These are phyloP conservation scores for Chrysolina oricalcia DNA, from an alignment of 2,888 invertebrate genomes.

Conservation along the genomic window DNA sequence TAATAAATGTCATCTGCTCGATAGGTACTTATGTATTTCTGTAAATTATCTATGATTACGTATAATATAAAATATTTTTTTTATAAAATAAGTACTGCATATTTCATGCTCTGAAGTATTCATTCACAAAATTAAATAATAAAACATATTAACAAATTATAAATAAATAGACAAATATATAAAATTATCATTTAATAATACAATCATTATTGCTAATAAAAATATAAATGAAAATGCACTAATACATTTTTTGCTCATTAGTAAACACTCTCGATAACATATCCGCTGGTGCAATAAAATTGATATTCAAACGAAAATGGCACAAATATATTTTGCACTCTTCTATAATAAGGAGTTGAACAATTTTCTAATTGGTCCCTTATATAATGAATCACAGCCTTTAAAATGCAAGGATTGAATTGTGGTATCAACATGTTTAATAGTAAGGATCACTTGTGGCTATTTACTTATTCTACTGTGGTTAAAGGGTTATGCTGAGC, in stretches of 20 bases:
- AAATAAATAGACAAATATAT: conserved; percentile 12
- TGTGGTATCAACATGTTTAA: conserved; percentile 42
- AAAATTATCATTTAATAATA: conserved; percentile 21
- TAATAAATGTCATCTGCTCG: too few relatives aligned
- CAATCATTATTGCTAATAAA: conserved; percentile 20
- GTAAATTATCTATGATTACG: too few relatives aligned
- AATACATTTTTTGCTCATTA: conserved; percentile 17
- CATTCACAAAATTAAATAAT: too few relatives aligned
- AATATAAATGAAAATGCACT: conserved; percentile 24
- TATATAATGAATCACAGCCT: conserved; percentile 71
- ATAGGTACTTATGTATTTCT: too few relatives aligned
- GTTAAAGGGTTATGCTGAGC: conserved; percentile 77
- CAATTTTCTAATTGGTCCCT: conserved; percentile 67
- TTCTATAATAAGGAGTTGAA: conserved; percentile 39
- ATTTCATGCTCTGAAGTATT: too few relatives aligned
- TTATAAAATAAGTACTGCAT: too few relatives aligned
- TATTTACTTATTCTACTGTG: conserved; percentile 69
- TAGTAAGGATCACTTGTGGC: conserved; percentile 55
- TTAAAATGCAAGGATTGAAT: conserved; percentile 67
- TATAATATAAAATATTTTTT: too few relatives aligned
- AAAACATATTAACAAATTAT: not conserved
- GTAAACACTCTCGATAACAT: conserved; percentile 12
- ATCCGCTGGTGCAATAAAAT: conserved; percentile 15
- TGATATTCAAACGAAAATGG: conserved; percentile 45
- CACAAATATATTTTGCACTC: conserved; percentile 45